Evolutionary conservation across 2,797 vertebrate species (phyloP), one percentile per base, ranked within the genome.

Genomic region (Mareca strepera): DNA sequence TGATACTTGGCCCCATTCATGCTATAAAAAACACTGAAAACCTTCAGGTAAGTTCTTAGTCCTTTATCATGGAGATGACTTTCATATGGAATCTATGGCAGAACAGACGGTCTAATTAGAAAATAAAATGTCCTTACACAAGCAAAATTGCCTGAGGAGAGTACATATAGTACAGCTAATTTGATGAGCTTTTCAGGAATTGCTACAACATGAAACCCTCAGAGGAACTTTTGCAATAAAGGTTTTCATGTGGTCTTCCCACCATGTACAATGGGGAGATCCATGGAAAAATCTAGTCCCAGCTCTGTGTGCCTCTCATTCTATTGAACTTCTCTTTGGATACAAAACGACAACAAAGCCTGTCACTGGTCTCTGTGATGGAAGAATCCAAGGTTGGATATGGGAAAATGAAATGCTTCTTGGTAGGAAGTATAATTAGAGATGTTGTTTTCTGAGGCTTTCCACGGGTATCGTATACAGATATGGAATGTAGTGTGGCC

Each of bases 111-210:
- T 64, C 33, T 81, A 52, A 91, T 75, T 76, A 59, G 53, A 33
- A 88, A 84, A 82, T 68, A 91, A 93, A 93, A 77, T 58, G 46
- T 94, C 78, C 41, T 64, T 18, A 48, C 58, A 96, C 72, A 94
- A 77, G 58, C 56, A 94, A 90, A 90, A 85, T 81, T 41, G 93
- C 69, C 86, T 78, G 55, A 90, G 75, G 52, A 64, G 20, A 31
- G 5, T 64, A 87, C 23, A 72, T 68, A 78, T 37, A 94, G 72
- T 59, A 80, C 72, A 82, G 29, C 12, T 85, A 66, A 85, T 89
- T 93, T 90, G 92, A 73, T 52, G 20, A 90, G 69, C 17, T 90
- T 93, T 94, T 94, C 69, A 94, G 66, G 48, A 94, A 92, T 75
- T 90, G 68, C 31, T 89, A 78, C 76, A 91, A 68, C n/a, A 76